A percentile compares a stretch with the other conserved stretches of the same genome.
These are phyloP conservation scores for Lerema accius DNA, from an alignment of 1,140 invertebrate genomes.

Conservation along the genomic window DNA sequence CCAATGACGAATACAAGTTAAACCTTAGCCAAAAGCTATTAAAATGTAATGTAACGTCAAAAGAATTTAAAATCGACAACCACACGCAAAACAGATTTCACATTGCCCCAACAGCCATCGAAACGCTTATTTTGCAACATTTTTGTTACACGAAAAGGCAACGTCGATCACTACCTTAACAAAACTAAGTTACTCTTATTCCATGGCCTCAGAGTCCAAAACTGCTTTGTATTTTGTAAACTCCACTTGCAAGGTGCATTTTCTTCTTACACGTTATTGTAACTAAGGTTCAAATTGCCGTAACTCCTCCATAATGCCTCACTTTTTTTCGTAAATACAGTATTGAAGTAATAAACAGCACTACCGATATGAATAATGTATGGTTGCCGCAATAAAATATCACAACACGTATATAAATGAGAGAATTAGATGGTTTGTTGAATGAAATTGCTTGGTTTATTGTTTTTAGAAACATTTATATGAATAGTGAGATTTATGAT, in stretches of 20 bases:
- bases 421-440: slow-evolving; percentile 26
- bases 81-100: too few species aligned
- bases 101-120: too few species aligned
- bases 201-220: neutral
- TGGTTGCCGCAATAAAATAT: slow-evolving; percentile 26
- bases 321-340: slow-evolving; percentile 27
- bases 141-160: too few species aligned
- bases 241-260: slow-evolving; percentile 1
- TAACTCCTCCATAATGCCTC: neutral
- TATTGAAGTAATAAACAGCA: slow-evolving; percentile 28
- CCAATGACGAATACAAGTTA: too few species aligned
- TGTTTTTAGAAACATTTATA: slow-evolving; percentile 21
- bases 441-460: slow-evolving; percentile 10
- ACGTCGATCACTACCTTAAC: neutral
- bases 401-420: slow-evolving; percentile 28
- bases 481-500: slow-evolving; percentile 14
- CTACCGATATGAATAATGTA: slow-evolving; percentile 30
- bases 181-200: slow-evolving; percentile 9
- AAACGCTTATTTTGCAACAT: too few species aligned
- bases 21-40: too few species aligned
- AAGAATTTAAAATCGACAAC: too few species aligned
- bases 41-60: too few species aligned
- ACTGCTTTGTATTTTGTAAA: neutral
- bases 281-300: slow-evolving; percentile 20
- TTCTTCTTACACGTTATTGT: neutral